Percentiles rank a stretch among this genome's conserved stretches.
Conservation (phyloP, 1,140 invertebrate species). For the Euura saliciscinereae region DNA sequence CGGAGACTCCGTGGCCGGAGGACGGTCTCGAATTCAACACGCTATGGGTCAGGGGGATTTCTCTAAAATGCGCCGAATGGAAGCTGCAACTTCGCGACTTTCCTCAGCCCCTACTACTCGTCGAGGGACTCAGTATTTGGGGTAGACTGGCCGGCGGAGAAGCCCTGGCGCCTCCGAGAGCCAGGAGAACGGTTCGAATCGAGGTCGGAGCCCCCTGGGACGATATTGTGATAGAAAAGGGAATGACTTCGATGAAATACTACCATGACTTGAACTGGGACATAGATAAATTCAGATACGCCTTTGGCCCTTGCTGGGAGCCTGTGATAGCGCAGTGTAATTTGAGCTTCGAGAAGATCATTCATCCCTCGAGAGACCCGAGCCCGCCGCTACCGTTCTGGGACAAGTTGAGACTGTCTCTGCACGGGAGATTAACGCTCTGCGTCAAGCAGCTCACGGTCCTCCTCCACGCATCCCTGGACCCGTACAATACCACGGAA, state of each 20-base stretch:
- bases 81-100: constrained; percentile 94
- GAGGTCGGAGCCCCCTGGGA: constrained; percentile 79
- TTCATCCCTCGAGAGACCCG: constrained; percentile 88
- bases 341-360: constrained; percentile 86
- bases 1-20: constrained; percentile 87
- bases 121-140: constrained; percentile 84
- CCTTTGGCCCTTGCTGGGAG: constrained; percentile 99
- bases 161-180: constrained; percentile 79
- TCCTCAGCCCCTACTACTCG: constrained; percentile 87
- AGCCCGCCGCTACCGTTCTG: constrained; percentile 94
- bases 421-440: constrained; percentile 92
- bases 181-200: constrained; percentile 72
- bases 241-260: constrained; percentile 95
- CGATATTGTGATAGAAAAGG: constrained; percentile 75
- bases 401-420: constrained; percentile 93
- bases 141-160: constrained; percentile 91
- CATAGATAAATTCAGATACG: constrained; percentile 85
- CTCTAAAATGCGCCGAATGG: constrained; percentile 82
- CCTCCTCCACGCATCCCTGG: constrained; percentile 90
- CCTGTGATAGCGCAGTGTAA: constrained; percentile 96
- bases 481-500: constrained; percentile 98
- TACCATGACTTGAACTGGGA: constrained; percentile 98
- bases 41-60: constrained; percentile 89
- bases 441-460: constrained; percentile 86
- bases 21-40: constrained; percentile 90